Conservation (phyloP, 2,888 invertebrate genomes). For the Salticus scenicus region DNA sequence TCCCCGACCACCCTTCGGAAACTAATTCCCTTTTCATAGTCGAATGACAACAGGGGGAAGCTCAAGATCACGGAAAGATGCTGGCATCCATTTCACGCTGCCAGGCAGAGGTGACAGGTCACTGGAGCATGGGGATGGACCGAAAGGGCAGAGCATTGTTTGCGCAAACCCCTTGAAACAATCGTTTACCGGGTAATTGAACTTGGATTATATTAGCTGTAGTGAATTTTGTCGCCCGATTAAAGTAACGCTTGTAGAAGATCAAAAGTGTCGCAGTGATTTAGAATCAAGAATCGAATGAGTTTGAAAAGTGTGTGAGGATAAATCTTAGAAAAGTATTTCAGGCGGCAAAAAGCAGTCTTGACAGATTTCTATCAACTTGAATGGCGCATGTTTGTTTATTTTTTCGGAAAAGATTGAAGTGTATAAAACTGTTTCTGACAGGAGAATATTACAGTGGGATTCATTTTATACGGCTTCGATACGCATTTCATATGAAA, state of each 20-base stretch:
- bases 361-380: neutral
- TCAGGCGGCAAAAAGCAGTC: neutral
- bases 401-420: no score
- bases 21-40: slow-evolving; percentile 28
- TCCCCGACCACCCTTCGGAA: neutral
- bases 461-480: no score
- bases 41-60: slow-evolving; percentile 15
- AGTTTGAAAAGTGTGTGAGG: neutral
- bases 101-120: slow-evolving; percentile 63
- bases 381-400: neutral
- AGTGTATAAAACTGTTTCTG: no score
- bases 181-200: slow-evolving; percentile 67
- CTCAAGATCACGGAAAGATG: slow-evolving; percentile 39
- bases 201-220: slow-evolving; percentile 52
- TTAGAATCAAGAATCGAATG: neutral
- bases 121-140: slow-evolving; percentile 33
- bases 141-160: slow-evolving; percentile 4
- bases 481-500: no score
- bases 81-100: slow-evolving; percentile 47
- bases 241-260: neutral
- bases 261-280: neutral
- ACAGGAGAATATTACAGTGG: no score
- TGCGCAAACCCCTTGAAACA: slow-evolving; percentile 10
- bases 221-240: neutral
- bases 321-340: neutral